Evolutionary conservation across 1,140 invertebrate species (phyloP), one percentile per base, ranked within the genome.

Genomic region (Vanessa tameamea): DNA sequence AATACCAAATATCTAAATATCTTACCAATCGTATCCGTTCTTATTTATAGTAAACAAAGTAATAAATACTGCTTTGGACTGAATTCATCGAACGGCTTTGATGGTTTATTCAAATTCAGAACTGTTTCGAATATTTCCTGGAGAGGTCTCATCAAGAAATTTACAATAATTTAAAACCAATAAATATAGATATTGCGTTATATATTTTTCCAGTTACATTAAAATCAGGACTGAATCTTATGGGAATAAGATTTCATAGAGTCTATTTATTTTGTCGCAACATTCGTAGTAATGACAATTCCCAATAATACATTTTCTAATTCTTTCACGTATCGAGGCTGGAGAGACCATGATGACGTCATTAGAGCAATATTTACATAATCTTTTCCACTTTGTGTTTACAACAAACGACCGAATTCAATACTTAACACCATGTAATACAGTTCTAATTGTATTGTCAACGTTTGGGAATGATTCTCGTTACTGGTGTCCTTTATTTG

Each of bases 291-390:
- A 3, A 31, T 31, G 26, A 31, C 11, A 51, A 51, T 51, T 15
- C 13, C n/a, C 16, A 20, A 11, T 16, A 26, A 59, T 26, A 59
- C 11, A 23, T 59, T 59, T 59, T 59, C 20, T 59, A 59, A 59
- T 59, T 26, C 23, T 59, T 59, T 23, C 23, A 59, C 55, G 55
- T 15, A 59, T 59, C 55, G 12, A 59, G 55, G 20, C 55, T 14
- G 12, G 31, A 26, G 23, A 31, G 26, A 20, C 65, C 15, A 43
- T 16, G 26, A 68, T 57, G 65, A 68, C 16, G 53, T 55, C 65
- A 68, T 68, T 68, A 68, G 9, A 68, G 31, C 20, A 55, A 37
- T 68, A 68, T 68, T 68, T 68, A 57, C 65, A 68, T 68, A 68
- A 68, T 68, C 65, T 31, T 68, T 43, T 68, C 50, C 51, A 57